Percentiles rank a stretch among this genome's conserved stretches.
These are phyloP conservation scores for Ecliptopera silaceata DNA, from an alignment of 2,888 invertebrate species.

Conservation along the genomic window DNA sequence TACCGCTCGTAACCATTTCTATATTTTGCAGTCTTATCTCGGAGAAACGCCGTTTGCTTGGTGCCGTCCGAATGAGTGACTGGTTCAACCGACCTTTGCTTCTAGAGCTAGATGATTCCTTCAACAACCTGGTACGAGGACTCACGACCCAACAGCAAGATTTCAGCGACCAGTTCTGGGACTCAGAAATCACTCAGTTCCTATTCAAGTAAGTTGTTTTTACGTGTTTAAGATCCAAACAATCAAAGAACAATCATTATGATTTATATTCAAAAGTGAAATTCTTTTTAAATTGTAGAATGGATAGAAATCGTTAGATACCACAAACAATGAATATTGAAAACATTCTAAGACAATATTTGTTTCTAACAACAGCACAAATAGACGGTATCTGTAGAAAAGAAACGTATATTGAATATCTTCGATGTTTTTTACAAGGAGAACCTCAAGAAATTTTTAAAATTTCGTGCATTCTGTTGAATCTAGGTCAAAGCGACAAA, in stretches of 20 bases:
- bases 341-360: too few relatives aligned
- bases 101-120: conserved; percentile 85
- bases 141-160: conserved; percentile 90
- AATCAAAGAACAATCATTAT: too few relatives aligned
- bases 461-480: conserved; percentile 1
- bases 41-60: conserved; percentile 79
- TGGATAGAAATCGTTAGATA: neutral
- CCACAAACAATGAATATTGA: neutral
- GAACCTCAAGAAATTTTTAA: neutral
- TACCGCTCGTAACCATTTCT: neutral
- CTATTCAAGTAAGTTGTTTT: conserved; percentile 63
- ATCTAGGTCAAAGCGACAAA: conserved; percentile 13
- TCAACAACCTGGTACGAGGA: conserved; percentile 89
- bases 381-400: neutral
- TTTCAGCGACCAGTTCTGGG: conserved; percentile 89
- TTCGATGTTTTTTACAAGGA: neutral
- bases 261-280: neutral
- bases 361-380: neutral
- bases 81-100: conserved; percentile 87
- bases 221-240: too few relatives aligned
- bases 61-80: conserved; percentile 86
- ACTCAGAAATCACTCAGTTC: conserved; percentile 85
- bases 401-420: conserved; percentile 12
- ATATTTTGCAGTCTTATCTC: conserved; percentile 76
- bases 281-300: neutral